phyloP scores from a whole-genome alignment of 2,888 invertebrate species.

The Catocala nupta region DNA sequence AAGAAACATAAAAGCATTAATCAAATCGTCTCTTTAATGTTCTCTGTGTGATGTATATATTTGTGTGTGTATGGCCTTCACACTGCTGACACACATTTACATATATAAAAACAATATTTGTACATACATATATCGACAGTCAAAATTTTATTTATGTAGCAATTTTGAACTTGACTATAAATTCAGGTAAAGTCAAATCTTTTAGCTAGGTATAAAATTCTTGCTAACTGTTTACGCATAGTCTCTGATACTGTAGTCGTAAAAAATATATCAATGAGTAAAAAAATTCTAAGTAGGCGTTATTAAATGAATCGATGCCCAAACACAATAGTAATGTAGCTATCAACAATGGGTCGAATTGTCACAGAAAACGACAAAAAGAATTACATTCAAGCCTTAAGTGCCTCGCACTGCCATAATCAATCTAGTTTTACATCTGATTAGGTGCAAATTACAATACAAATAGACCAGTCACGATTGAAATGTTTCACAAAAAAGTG shows the following conservation, averaged over 20 bases:
- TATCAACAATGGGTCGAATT: conserved; percentile 66
- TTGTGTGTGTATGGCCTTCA: no score
- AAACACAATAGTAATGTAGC: conserved; percentile 52
- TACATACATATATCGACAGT: no score
- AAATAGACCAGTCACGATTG: conserved; percentile 83
- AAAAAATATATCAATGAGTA: conserved; percentile 28
- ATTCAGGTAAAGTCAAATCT: not conserved
- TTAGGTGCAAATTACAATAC: conserved; percentile 86
- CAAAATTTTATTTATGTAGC: no score
- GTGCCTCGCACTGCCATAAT: conserved; percentile 74
- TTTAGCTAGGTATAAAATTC: not conserved
- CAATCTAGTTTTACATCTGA: conserved; percentile 85
- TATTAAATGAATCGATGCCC: conserved; percentile 52
- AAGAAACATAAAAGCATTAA: no score
- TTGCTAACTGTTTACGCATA: conserved; percentile 26
- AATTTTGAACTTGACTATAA: not conserved
- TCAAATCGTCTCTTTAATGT: no score
- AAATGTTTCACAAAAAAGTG: conserved; percentile 37
- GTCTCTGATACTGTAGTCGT: conserved; percentile 29
- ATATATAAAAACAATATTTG: no score
- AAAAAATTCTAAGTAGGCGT: conserved; percentile 55
- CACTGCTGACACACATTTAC: no score
- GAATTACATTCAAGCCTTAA: conserved; percentile 67
- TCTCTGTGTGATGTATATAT: no score
- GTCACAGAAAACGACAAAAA: conserved; percentile 73